These are phyloP conservation scores for Calypte anna DNA, from an alignment of 2,113 vertebrate species.

Conservation along the genomic window DNA sequence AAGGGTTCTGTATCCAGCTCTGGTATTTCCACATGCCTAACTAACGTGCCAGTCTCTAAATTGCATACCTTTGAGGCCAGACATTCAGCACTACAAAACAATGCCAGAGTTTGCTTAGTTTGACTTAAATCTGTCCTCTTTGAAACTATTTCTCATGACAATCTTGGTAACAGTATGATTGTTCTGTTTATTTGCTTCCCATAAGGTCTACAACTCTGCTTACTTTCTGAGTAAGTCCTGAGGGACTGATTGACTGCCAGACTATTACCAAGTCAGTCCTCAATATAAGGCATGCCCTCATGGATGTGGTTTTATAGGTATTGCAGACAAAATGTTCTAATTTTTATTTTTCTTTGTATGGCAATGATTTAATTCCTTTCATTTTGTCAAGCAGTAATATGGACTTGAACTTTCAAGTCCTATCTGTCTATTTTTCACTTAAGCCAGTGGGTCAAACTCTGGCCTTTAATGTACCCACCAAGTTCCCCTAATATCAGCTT, in stretches of 20 bases:
- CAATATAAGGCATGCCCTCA: not conserved
- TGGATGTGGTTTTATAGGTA: not conserved
- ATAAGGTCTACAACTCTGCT: not conserved
- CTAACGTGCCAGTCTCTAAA: not conserved
- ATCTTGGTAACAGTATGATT: not conserved
- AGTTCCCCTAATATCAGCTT: slow-evolving; percentile 46
- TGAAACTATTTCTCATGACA: not conserved
- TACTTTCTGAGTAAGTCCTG: not conserved
- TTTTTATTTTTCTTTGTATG: not conserved
- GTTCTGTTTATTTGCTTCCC: not conserved
- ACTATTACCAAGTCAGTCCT: not conserved
- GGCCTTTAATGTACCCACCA: slow-evolving; percentile 26
- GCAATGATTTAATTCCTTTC: not conserved
- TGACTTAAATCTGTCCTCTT: not conserved
- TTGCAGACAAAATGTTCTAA: not conserved
- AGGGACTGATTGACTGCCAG: not conserved
- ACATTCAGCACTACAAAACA: not conserved
- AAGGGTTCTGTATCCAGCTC: not conserved
- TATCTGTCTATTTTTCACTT: not conserved
- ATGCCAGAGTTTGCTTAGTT: not conserved
- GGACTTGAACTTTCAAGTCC: not conserved
- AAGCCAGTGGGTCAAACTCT: slow-evolving; percentile 26
- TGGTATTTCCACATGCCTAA: not conserved
- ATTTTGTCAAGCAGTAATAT: not conserved
- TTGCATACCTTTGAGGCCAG: not conserved